These are phyloP conservation scores for Tenebrio molitor DNA, from an alignment of 1,140 invertebrate genomes.

Conservation along the genomic window DNA sequence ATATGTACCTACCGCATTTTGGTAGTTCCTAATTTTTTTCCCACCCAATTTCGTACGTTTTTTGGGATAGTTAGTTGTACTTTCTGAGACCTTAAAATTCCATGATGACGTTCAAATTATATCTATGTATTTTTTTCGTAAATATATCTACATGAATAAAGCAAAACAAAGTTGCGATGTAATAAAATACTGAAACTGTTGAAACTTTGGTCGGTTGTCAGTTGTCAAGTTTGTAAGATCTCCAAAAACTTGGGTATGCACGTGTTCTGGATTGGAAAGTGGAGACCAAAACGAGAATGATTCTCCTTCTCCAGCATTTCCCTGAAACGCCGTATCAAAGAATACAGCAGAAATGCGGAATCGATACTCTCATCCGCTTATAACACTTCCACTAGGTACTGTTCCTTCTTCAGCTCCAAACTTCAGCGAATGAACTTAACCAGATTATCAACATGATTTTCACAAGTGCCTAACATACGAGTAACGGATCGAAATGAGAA, in stretches of 20 bases:
- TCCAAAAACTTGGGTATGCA: not conserved
- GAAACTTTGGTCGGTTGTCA: not conserved
- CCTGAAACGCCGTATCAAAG: slow-evolving; percentile 17
- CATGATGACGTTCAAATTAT: no score
- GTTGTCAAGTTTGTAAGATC: slow-evolving; percentile 5
- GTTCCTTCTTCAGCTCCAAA: not conserved
- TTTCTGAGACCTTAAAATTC: no score
- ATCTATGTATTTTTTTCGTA: no score
- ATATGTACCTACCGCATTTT: no score
- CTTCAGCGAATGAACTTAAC: not conserved
- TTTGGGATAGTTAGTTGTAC: no score
- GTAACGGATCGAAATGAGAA: no score
- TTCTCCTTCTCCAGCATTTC: not conserved
- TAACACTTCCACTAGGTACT: slow-evolving; percentile 14
- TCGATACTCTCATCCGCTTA: slow-evolving; percentile 23
- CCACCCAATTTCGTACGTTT: no score
- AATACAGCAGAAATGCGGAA: slow-evolving; percentile 34
- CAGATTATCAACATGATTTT: slow-evolving; percentile 14
- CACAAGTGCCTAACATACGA: no score
- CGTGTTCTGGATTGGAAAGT: slow-evolving; percentile 7
- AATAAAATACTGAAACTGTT: not conserved
- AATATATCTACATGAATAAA: no score
- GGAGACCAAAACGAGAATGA: not conserved
- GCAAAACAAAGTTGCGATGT: no score
- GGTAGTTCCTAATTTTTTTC: no score